Evolutionary conservation across 1,140 invertebrate genomes (phyloP), one percentile per base, ranked within the genome.

Genomic region (Solen grandis): DNA sequence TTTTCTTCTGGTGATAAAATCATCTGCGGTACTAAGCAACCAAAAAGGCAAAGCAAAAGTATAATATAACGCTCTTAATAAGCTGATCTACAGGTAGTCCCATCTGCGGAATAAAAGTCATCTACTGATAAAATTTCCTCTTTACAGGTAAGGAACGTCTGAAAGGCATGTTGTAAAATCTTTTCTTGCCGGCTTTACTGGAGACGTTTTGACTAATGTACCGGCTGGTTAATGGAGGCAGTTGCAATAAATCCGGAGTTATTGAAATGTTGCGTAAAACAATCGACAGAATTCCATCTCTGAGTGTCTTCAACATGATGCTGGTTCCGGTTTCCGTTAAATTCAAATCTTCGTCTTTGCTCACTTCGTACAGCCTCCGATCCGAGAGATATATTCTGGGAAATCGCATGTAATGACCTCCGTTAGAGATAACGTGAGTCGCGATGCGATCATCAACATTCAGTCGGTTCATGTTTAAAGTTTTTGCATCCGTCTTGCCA

Each of bases 341-440:
- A 14, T 68, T 16, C 25, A 78, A 16, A 8, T 59, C 14, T 0
- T 52, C 65, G 13, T 69, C 41, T 35, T 78, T 25, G 14, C 33
- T 14, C 27, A 36, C 27, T 8, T 57, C 66, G 29, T 66, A 78
- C n/a, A 68, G 1, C 14, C 27, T 19, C 22, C 63, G 5, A 65
- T 52, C 31, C 19, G 25, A 22, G 1, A 25, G 2, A 2, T 59
- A 29, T 14, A 66, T 10, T 3, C 13, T 22, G 13, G 63, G 63
- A 25, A 57, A 66, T 27, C 31, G 65, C 13, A 78, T 57, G 46
- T 78, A 78, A 33, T 36, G 35, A 14, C 75, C 75, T 0, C 50
- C 50, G 13, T 1, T 8, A 46, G 65, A 52, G 2, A 78, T 38
- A 59, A 68, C 33, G 16, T 57, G 27, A 1, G 25, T n/a, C n/a